Percentiles rank a stretch among this genome's conserved stretches.
Evolutionary conservation across 2,797 vertebrate genomes (phyloP).

Genomic region (Monodelphis domestica): DNA sequence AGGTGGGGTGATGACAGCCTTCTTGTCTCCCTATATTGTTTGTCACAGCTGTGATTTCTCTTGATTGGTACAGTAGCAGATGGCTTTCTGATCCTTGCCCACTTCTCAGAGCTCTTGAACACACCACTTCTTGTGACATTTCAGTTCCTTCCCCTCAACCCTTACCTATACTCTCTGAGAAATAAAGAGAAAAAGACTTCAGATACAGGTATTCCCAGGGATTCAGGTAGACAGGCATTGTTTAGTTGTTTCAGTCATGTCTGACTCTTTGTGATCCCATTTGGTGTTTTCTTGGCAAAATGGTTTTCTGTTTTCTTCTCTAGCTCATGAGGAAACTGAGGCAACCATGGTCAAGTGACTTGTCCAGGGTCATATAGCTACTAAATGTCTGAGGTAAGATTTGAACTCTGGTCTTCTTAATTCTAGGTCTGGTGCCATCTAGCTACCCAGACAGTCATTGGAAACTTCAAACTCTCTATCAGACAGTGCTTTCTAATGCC

Average conservation of each 20-base stretch:
- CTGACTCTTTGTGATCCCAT: no score
- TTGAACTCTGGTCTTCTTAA: no score
- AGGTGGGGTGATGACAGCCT: background rate
- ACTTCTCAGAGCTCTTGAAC: background rate
- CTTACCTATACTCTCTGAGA: background rate
- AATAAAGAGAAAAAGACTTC: background rate
- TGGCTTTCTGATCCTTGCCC: background rate
- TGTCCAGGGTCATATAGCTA: no score
- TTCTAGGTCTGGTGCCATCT: no score
- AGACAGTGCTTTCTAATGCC: background rate
- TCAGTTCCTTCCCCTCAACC: background rate
- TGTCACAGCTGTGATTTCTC: background rate
- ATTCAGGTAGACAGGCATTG: background rate
- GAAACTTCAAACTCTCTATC: background rate
- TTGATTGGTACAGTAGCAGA: background rate
- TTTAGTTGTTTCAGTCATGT: no score
- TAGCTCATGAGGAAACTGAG: no score
- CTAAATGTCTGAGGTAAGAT: no score
- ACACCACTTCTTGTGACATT: background rate
- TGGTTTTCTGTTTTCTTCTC: no score
- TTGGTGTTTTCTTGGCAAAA: no score
- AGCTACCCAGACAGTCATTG: background rate
- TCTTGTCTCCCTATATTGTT: background rate
- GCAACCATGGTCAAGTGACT: no score
- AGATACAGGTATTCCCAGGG: background rate